phyloP scores from a whole-genome alignment of 2,888 invertebrate species.

The Agrotis segetum region DNA sequence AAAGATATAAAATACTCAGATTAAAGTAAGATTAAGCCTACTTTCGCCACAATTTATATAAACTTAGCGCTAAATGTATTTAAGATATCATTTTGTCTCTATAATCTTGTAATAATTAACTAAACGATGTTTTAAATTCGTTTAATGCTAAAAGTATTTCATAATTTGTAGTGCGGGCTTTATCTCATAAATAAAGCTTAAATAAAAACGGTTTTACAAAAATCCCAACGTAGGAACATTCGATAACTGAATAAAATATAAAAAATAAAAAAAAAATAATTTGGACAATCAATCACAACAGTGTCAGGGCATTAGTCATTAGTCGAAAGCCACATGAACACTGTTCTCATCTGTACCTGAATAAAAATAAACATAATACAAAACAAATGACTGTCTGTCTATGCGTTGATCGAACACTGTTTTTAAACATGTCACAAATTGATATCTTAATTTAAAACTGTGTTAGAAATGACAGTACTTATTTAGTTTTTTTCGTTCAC shows the following conservation, averaged over 20 bases:
- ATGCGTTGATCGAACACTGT: slow-evolving; percentile 51
- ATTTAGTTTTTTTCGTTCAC: slow-evolving; percentile 15
- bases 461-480: slow-evolving; percentile 11
- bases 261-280: slow-evolving; percentile 51
- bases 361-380: slow-evolving; percentile 37
- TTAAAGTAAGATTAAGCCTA: not conserved
- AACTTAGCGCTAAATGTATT: not conserved
- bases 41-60: not conserved
- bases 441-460: slow-evolving; percentile 46
- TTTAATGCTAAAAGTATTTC: not conserved
- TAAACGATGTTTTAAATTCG: not conserved
- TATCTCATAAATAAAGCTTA: not conserved
- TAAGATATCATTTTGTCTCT: not conserved
- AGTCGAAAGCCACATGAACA: slow-evolving; percentile 47
- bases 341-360: slow-evolving; percentile 14
- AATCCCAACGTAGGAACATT: not conserved
- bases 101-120: not conserved
- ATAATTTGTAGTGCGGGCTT: not conserved
- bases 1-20: not conserved
- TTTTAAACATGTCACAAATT: slow-evolving; percentile 50
- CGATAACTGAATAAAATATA: slow-evolving; percentile 26
- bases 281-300: slow-evolving; percentile 60
- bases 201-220: not conserved
- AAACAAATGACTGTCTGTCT: slow-evolving; percentile 39
- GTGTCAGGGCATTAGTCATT: slow-evolving; percentile 58